These are phyloP conservation scores for Ctenicera cuprea DNA, from an alignment of 2,888 invertebrate species.

Conservation along the genomic window DNA sequence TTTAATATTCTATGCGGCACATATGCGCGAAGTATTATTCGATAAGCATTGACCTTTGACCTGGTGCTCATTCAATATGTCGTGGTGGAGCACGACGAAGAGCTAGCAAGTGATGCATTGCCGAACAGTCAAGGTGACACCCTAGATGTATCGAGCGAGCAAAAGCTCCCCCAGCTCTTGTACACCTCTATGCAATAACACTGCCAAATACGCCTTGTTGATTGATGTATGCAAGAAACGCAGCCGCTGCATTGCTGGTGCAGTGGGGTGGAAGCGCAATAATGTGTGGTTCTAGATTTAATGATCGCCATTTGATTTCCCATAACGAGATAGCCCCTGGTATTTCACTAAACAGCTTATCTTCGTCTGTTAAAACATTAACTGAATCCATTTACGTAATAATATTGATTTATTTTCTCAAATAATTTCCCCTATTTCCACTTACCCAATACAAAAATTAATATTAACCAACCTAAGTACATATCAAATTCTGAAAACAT, in stretches of 20 bases:
- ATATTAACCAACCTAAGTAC: no score
- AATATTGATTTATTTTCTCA: background rate
- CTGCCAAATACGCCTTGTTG: conserved; percentile 57
- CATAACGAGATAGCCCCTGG: conserved; percentile 30
- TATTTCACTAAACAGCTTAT: conserved; percentile 14
- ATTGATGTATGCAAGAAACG: conserved; percentile 63
- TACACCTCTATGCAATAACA: conserved; percentile 55
- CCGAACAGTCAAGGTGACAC: conserved; percentile 66
- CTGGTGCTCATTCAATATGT: conserved; percentile 45
- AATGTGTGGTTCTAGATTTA: conserved; percentile 43
- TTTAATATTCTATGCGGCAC: conserved; percentile 40
- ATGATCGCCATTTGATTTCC: conserved; percentile 48
- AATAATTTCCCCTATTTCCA: no score
- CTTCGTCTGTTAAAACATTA: background rate
- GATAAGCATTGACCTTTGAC: conserved; percentile 47
- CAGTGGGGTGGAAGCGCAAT: conserved; percentile 22
- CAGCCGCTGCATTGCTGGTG: conserved; percentile 47
- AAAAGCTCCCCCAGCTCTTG: conserved; percentile 43
- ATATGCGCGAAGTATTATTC: conserved; percentile 38
- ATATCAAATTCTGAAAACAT: no score
- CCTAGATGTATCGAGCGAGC: conserved; percentile 63
- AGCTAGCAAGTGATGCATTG: conserved; percentile 65
- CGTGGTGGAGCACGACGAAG: conserved; percentile 35
- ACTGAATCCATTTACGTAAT: conserved; percentile 9
- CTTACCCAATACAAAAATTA: no score